A percentile compares a stretch with the other conserved stretches of the same genome.
These are phyloP conservation scores for Cynodonichthys magdalenae DNA, from an alignment of 2,797 vertebrate genomes.

Conservation along the genomic window DNA sequence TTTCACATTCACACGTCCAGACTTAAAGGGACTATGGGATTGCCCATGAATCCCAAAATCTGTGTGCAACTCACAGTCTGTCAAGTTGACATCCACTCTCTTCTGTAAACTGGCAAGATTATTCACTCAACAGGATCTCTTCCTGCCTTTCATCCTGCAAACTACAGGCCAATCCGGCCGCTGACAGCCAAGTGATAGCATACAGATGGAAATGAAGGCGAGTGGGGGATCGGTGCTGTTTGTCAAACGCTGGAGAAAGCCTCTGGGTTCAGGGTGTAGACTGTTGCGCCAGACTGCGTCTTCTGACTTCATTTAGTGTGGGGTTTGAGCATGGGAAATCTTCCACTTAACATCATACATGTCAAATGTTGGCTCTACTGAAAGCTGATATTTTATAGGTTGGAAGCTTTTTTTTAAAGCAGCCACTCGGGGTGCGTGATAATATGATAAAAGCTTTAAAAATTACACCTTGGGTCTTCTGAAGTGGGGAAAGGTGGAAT, in stretches of 20 bases:
- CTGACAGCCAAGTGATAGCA: slow-evolving; percentile 84
- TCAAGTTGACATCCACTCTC: slow-evolving; percentile 83
- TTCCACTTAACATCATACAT: slow-evolving; percentile 34
- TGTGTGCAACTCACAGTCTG: slow-evolving; percentile 80
- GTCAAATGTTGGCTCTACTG: slow-evolving; percentile 18
- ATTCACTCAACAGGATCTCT: slow-evolving; percentile 87
- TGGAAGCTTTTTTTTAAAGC: background rate
- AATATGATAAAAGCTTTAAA: background rate
- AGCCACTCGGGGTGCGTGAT: background rate
- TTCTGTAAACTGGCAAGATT: slow-evolving; percentile 85
- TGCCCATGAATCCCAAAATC: slow-evolving; percentile 80
- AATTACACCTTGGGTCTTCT: no score
- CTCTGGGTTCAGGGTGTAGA: slow-evolving; percentile 64
- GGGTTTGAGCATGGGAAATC: slow-evolving; percentile 45
- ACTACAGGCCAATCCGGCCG: slow-evolving; percentile 79
- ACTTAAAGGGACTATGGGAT: slow-evolving; percentile 82
- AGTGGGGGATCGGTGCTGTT: slow-evolving; percentile 69
- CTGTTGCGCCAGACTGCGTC: slow-evolving; percentile 45
- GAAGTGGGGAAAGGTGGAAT: no score
- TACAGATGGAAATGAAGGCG: slow-evolving; percentile 82
- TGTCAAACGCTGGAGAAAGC: slow-evolving; percentile 70
- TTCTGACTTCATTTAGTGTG: slow-evolving; percentile 44
- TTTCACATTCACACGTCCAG: slow-evolving; percentile 86
- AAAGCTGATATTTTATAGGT: slow-evolving; percentile 37
- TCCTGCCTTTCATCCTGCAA: slow-evolving; percentile 79